These are phyloP conservation scores for Ooceraea biroi DNA, from an alignment of 1,140 invertebrate species.

Conservation along the genomic window DNA sequence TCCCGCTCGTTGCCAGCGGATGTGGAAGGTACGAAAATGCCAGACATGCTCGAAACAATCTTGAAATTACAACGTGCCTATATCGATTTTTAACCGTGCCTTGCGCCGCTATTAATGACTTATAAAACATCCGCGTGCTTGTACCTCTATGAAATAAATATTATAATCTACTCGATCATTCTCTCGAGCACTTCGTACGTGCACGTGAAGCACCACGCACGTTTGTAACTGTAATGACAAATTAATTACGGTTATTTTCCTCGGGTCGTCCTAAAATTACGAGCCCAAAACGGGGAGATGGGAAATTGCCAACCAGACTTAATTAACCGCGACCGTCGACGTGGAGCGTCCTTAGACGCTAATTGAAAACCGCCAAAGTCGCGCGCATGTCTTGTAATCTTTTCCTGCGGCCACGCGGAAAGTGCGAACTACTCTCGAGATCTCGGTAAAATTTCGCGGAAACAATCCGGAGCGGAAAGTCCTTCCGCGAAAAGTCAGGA, in stretches of 20 bases:
- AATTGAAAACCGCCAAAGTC: not conserved
- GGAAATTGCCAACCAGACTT: conserved; percentile 15
- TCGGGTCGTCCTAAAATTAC: not conserved
- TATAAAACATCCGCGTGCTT: not conserved
- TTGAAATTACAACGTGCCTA: not conserved
- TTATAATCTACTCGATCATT: not conserved
- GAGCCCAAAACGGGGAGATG: not conserved
- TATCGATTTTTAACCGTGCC: not conserved
- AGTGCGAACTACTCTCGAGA: not conserved
- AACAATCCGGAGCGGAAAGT: not conserved
- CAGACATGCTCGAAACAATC: not conserved
- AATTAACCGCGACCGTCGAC: conserved; percentile 23
- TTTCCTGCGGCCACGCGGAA: not conserved
- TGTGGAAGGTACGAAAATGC: not conserved
- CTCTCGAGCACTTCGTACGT: not conserved
- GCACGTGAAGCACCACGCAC: not conserved
- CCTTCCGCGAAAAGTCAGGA: not conserved
- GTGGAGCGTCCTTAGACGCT: not conserved
- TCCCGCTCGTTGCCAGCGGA: not conserved
- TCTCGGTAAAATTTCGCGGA: conserved; percentile 6
- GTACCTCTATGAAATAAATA: not conserved
- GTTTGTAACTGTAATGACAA: conserved; percentile 36
- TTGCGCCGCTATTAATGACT: conserved; percentile 1
- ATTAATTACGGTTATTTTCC: conserved; percentile 48
- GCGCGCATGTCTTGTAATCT: not conserved